Evolutionary conservation across 2,113 vertebrate species (phyloP), one percentile per base, ranked within the genome.

Genomic region (Acrocephalus kingi): DNA sequence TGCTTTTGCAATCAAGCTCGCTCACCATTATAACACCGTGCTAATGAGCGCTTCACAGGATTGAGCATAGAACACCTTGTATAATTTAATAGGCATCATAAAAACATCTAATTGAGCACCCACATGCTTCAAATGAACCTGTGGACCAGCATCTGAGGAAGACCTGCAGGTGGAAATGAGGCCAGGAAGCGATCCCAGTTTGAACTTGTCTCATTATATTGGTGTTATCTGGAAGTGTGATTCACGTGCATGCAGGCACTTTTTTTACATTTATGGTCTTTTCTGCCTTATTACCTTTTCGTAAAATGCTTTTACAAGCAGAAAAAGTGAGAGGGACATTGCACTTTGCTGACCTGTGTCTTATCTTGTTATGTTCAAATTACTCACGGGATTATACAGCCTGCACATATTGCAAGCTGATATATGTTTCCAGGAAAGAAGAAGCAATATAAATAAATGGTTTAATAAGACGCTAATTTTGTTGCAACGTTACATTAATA

Each of bases 11-110:
- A 20, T 93, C 73, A 85, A 13, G 77, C 83, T 84, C 35, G 27
- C 58, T 89, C 64, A 19, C 90, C 71, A 19, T 83, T 80, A 17
- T 39, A 91, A 41, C 82, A 71, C 35, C 2, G 4, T 5, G 4
- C 66, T 97, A 94, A 97, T 92, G 95, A 97, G 84, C 54, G 63
- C 69, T 56, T 92, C 58, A 28, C 55, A 84, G 91, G 76, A 35
- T 6, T 64, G 72, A 79, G 74, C 59, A 9, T 10, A 39, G 83
- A 96, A 48, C 51, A 74, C 76, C 83, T 79, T 89, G 87, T 91
- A 52, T 85, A 59, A 73, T 92, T 93, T 95, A 94, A 96, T 35
- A 63, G 77, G 68, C 80, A 83, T 77, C 62, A 54, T 96, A 86
- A 94, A 92, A 92, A 71, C 28, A 23, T 79, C 76, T 95, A 94